Evolutionary conservation across 2,113 vertebrate genomes (phyloP).

Genomic region (Corynorhinus townsendii): DNA sequence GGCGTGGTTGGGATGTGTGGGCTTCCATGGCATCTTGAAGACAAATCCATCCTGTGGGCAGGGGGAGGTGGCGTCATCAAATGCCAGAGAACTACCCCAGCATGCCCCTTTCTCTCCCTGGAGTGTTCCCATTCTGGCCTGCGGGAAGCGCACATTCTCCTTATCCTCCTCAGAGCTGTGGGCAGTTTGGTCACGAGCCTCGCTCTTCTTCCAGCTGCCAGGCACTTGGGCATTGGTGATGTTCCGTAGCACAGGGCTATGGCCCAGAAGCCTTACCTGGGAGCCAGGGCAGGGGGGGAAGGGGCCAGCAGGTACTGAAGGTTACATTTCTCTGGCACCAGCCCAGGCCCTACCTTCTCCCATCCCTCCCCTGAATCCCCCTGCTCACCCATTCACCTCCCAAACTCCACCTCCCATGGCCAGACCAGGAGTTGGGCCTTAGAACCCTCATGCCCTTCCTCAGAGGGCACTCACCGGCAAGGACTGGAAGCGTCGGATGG

Average conservation of each 20-base stretch:
- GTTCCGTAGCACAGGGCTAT: conserved; percentile 84
- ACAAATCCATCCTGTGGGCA: conserved; percentile 83
- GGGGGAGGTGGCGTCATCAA: background rate
- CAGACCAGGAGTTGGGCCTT: background rate
- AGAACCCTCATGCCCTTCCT: background rate
- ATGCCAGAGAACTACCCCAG: background rate
- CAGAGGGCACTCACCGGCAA: conserved; percentile 84
- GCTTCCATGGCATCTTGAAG: conserved; percentile 89
- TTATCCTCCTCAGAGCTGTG: conserved; percentile 70
- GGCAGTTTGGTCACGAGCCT: background rate
- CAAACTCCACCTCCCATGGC: background rate
- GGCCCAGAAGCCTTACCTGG: conserved; percentile 82
- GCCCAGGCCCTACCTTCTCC: background rate
- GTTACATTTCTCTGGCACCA: background rate
- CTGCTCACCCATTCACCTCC: background rate
- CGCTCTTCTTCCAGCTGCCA: conserved; percentile 65
- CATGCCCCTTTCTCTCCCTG: background rate
- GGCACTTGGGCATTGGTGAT: conserved; percentile 77
- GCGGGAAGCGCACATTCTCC: conserved; percentile 82
- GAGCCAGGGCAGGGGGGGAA: background rate
- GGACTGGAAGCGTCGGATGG: conserved; percentile 87
- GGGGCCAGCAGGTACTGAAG: background rate
- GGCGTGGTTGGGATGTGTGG: conserved; percentile 67
- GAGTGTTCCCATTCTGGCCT: background rate
- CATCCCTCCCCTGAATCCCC: background rate